These are phyloP conservation scores for Procavia capensis DNA, from an alignment of 2,113 vertebrate genomes.

Conservation along the genomic window DNA sequence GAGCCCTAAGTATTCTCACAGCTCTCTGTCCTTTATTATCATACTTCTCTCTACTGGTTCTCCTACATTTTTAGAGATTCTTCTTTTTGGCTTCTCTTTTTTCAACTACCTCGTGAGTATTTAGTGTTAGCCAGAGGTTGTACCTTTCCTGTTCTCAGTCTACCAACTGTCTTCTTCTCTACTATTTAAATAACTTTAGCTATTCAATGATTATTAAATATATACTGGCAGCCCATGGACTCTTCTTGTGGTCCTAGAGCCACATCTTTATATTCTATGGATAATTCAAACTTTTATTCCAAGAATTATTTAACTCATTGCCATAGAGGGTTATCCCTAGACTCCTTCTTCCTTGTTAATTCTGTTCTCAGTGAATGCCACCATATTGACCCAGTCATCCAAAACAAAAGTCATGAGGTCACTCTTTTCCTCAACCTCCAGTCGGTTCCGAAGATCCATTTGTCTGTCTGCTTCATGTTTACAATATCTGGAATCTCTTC, in stretches of 20 bases:
- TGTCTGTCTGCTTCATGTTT: background rate
- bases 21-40: background rate
- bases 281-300: background rate
- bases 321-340: background rate
- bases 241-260: background rate
- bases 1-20: background rate
- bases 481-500: background rate
- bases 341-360: background rate
- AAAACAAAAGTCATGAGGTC: background rate
- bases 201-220: background rate
- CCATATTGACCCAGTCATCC: too few species aligned
- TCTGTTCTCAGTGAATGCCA: background rate
- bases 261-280: background rate
- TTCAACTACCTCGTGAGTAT: background rate
- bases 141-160: background rate
- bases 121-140: conserved; percentile 6
- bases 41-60: background rate
- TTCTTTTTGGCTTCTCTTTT: background rate
- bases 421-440: background rate
- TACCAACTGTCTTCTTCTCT: background rate
- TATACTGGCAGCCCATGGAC: background rate
- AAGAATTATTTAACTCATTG: background rate
- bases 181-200: background rate
- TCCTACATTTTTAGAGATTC: background rate
- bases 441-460: background rate